phyloP scores from a whole-genome alignment of 1,140 invertebrate species.

The Schlechtendalia chinensis region DNA sequence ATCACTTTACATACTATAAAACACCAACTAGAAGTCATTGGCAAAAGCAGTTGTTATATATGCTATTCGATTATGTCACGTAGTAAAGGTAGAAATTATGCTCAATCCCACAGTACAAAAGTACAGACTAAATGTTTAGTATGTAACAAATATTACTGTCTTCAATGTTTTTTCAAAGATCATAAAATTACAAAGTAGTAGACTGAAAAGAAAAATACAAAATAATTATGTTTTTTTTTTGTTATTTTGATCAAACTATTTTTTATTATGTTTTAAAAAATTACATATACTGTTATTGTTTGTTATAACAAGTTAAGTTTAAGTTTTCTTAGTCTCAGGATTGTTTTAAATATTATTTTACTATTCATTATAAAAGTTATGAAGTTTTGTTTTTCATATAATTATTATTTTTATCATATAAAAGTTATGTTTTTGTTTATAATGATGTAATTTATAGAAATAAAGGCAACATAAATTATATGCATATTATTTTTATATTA shows the following conservation, averaged over 20 bases:
- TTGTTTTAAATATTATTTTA: constrained; percentile 18
- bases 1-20: neutral
- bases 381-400: constrained; percentile 13
- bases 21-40: constrained; percentile 7
- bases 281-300: constrained; percentile 14
- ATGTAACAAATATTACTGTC: neutral
- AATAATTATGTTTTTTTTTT: neutral
- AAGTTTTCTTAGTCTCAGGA: neutral
- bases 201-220: constrained; percentile 5
- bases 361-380: constrained; percentile 6
- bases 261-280: constrained; percentile 13
- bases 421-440: constrained; percentile 14
- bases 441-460: constrained; percentile 14
- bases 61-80: neutral
- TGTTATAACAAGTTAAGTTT: constrained; percentile 1
- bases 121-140: constrained; percentile 13
- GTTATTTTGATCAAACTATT: constrained; percentile 1
- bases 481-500: constrained; percentile 5
- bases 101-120: constrained; percentile 1
- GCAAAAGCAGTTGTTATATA: neutral
- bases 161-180: constrained; percentile 5
- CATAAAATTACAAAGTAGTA: constrained; percentile 14
- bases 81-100: neutral
- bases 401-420: constrained; percentile 15
- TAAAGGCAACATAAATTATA: constrained; percentile 21